Percentiles rank a stretch among this genome's conserved stretches.
phyloP scores from a whole-genome alignment of 2,797 vertebrate genomes.

The Pampus argenteus region DNA sequence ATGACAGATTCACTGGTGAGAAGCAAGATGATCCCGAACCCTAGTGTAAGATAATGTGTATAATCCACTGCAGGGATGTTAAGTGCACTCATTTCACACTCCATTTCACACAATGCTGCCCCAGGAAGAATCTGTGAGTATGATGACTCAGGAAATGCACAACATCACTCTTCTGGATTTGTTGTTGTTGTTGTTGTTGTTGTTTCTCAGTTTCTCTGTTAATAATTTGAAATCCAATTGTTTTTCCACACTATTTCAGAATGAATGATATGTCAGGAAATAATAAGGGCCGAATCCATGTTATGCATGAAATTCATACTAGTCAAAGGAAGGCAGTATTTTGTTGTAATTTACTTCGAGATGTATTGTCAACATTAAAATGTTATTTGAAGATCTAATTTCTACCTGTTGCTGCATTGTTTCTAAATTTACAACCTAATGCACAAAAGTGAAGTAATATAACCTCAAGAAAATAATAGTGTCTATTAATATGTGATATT shows the following conservation, averaged over 20 bases:
- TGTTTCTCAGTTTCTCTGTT: slow-evolving; percentile 47
- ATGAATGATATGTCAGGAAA: slow-evolving; percentile 55
- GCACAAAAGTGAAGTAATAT: slow-evolving; percentile 12
- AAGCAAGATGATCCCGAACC: slow-evolving; percentile 72
- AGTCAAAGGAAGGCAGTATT: slow-evolving; percentile 37
- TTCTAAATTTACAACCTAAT: slow-evolving; percentile 22
- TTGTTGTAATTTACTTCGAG: slow-evolving; percentile 41
- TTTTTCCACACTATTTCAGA: slow-evolving; percentile 35
- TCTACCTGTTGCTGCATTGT: slow-evolving; percentile 54
- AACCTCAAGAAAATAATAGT: slow-evolving; percentile 23
- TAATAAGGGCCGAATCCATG: slow-evolving; percentile 44
- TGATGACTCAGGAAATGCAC: slow-evolving; percentile 75
- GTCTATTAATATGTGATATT: slow-evolving; percentile 32
- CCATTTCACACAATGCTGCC: slow-evolving; percentile 83
- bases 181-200: slow-evolving; percentile 43
- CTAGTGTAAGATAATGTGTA: slow-evolving; percentile 76
- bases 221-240: slow-evolving; percentile 49
- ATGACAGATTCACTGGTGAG: slow-evolving; percentile 64
- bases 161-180: slow-evolving; percentile 66
- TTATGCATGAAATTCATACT: slow-evolving; percentile 37
- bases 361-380: slow-evolving; percentile 54
- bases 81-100: slow-evolving; percentile 88
- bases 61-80: slow-evolving; percentile 83
- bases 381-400: slow-evolving; percentile 42
- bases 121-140: slow-evolving; percentile 71